Conservation (phyloP, 2,113 vertebrate genomes). For the Ursus arctos region DNA sequence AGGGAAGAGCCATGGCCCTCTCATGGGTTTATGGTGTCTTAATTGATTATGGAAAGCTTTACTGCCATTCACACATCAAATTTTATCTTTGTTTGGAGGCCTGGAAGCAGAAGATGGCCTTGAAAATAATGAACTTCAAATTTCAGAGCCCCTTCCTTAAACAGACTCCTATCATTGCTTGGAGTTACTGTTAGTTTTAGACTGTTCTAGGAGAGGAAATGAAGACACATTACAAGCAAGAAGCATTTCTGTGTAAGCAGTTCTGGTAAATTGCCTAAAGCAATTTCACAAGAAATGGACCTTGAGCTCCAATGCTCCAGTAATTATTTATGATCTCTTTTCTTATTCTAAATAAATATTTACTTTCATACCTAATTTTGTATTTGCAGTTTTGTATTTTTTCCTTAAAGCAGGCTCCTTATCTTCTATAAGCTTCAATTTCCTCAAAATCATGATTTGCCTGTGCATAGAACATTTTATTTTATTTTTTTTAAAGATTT, state of each 20-base stretch:
- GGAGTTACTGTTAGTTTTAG: background rate
- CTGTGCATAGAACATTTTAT: background rate
- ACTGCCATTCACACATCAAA: background rate
- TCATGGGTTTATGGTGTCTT: background rate
- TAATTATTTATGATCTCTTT: conserved; percentile 51
- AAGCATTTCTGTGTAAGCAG: conserved; percentile 1
- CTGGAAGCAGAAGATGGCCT: background rate
- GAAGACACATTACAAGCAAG: conserved; percentile 41
- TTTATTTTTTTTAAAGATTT: no score
- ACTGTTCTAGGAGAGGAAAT: conserved; percentile 3
- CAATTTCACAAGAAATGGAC: conserved; percentile 49
- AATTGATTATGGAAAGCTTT: background rate
- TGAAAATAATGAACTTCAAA: background rate
- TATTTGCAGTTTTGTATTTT: background rate
- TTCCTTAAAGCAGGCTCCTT: background rate
- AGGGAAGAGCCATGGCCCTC: background rate
- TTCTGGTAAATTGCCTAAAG: conserved; percentile 59
- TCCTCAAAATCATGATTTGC: background rate
- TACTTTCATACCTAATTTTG: background rate
- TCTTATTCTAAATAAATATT: conserved; percentile 56
- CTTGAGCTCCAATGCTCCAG: background rate
- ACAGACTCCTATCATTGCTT: background rate
- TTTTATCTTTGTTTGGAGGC: background rate
- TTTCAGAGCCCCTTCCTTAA: background rate
- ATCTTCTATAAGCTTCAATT: background rate